These are phyloP conservation scores for Hirtodrosophila confusa DNA, from an alignment of 2,888 invertebrate species.

Conservation along the genomic window DNA sequence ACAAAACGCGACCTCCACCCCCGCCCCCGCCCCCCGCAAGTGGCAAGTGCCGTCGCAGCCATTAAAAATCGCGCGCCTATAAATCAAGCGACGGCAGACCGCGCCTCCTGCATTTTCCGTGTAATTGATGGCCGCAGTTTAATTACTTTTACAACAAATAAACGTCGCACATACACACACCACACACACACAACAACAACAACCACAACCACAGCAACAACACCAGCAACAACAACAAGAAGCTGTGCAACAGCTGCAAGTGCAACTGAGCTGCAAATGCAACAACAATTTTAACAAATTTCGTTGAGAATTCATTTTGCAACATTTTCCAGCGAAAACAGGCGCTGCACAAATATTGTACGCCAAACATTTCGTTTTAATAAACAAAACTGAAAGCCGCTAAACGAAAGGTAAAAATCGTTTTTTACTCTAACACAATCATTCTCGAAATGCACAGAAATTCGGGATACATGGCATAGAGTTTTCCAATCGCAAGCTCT, in stretches of 20 bases:
- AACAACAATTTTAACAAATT: slow-evolving; percentile 71
- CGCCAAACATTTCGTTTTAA: slow-evolving; percentile 7
- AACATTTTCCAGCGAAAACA: slow-evolving; percentile 50
- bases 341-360: slow-evolving; percentile 44
- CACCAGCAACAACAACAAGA: no score
- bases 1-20: background rate
- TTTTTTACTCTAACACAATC: no score
- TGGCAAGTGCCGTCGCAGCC: slow-evolving; percentile 66
- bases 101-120: slow-evolving; percentile 62
- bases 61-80: slow-evolving; percentile 75
- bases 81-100: slow-evolving; percentile 69
- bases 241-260: slow-evolving; percentile 40
- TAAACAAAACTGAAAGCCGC: slow-evolving; percentile 26
- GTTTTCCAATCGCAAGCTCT: slow-evolving; percentile 12
- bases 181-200: slow-evolving; percentile 25
- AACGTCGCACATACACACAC: slow-evolving; percentile 47
- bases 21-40: slow-evolving; percentile 36
- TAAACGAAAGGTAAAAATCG: slow-evolving; percentile 43
- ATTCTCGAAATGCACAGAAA: slow-evolving; percentile 19
- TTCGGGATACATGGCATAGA: slow-evolving; percentile 11
- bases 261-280: slow-evolving; percentile 23
- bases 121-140: slow-evolving; percentile 73
- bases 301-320: slow-evolving; percentile 70
- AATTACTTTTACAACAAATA: slow-evolving; percentile 79
- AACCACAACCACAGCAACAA: slow-evolving; percentile 8